phyloP scores from a whole-genome alignment of 2,888 invertebrate species.

The Mythimna lalbum region DNA sequence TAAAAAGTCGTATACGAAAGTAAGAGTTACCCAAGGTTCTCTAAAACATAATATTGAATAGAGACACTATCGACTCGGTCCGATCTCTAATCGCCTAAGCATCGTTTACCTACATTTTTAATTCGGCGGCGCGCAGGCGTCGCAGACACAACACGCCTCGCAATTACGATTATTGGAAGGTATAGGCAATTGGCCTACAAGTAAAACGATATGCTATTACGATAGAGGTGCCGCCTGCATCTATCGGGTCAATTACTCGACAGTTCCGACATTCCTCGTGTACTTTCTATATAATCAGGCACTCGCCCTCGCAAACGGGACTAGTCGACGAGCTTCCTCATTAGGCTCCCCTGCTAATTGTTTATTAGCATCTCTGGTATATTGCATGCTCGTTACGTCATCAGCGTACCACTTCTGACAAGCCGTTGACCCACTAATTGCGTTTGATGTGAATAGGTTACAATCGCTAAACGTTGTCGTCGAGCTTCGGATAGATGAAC shows the following conservation, averaged over 20 bases:
- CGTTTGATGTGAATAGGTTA: constrained; percentile 82
- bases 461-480: constrained; percentile 79
- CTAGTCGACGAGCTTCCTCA: constrained; percentile 62
- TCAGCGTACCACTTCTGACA: constrained; percentile 82
- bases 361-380: constrained; percentile 67
- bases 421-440: constrained; percentile 85
- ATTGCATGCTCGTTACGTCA: constrained; percentile 77
- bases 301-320: constrained; percentile 47
- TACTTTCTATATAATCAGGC: constrained; percentile 81
- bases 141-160: constrained; percentile 71
- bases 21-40: constrained; percentile 27
- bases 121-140: constrained; percentile 62
- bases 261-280: constrained; percentile 79
- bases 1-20: constrained; percentile 32
- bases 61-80: constrained; percentile 20
- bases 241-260: constrained; percentile 80
- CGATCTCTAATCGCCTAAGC: constrained; percentile 44
- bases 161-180: constrained; percentile 82
- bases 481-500: constrained; percentile 62
- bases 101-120: constrained; percentile 64
- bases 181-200: constrained; percentile 85
- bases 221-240: constrained; percentile 75
- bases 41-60: constrained; percentile 25
- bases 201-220: constrained; percentile 78
- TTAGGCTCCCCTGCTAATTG: constrained; percentile 75